Evolutionary conservation across 2,113 vertebrate genomes (phyloP).

Genomic region (Pachypanchax playfairii): DNA sequence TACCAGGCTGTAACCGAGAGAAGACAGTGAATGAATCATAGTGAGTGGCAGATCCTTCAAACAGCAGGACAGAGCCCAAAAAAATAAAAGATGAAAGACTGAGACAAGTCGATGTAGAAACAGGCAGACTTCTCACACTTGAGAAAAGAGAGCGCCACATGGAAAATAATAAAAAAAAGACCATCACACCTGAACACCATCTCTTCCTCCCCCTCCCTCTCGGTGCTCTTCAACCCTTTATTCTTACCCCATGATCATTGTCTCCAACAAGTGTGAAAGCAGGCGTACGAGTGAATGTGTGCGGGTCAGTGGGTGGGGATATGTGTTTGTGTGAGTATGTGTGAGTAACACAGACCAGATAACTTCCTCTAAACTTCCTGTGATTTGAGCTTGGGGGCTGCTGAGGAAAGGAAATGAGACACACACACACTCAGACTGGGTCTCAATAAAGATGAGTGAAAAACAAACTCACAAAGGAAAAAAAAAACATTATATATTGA

Average conservation of each 20-base stretch:
- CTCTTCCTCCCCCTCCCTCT: neutral
- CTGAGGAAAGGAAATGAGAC: conserved; percentile 59
- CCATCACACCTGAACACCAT: conserved; percentile 21
- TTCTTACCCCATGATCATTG: conserved; percentile 4
- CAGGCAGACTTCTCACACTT: conserved; percentile 17
- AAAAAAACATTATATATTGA: neutral
- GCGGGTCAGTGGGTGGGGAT: neutral
- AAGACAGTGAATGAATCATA: conserved; percentile 1
- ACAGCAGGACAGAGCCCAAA: conserved; percentile 5
- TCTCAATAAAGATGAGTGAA: conserved; percentile 11
- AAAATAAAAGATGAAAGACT: conserved; percentile 9
- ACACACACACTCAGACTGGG: conserved; percentile 13
- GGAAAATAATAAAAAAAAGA: neutral
- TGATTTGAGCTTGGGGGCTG: conserved; percentile 62
- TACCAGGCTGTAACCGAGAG: neutral
- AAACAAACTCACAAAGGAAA: conserved; percentile 1
- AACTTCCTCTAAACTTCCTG: conserved; percentile 71
- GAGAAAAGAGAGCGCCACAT: conserved; percentile 9
- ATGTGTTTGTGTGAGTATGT: conserved; percentile 7
- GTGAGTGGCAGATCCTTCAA: conserved; percentile 22
- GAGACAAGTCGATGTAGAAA: neutral
- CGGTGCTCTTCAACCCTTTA: conserved; percentile 17
- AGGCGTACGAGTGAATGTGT: conserved; percentile 20
- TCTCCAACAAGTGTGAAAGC: conserved; percentile 40
- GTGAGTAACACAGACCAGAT: conserved; percentile 38